phyloP scores from a whole-genome alignment of 2,113 vertebrate species.

The Taurulus bubalis region DNA sequence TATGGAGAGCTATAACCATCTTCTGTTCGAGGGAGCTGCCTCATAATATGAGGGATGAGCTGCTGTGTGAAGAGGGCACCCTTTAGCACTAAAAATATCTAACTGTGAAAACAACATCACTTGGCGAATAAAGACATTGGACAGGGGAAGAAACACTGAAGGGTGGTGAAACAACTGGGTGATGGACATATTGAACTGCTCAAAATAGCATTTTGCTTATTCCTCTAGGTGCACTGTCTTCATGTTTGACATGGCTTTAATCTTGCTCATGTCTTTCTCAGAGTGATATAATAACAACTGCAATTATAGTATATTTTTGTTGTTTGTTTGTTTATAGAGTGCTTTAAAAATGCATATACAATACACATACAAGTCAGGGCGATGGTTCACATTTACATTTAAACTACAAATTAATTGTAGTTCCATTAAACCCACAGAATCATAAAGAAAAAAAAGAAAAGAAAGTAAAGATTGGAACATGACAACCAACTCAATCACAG shows the following conservation, averaged over 20 bases:
- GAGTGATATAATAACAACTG: slow-evolving; percentile 16
- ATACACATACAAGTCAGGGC: background rate
- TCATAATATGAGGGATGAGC: slow-evolving; percentile 34
- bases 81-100: slow-evolving; percentile 68
- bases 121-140: slow-evolving; percentile 41
- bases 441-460: background rate
- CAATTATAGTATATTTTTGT: background rate
- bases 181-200: slow-evolving; percentile 32
- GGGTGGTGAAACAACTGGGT: slow-evolving; percentile 13
- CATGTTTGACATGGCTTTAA: slow-evolving; percentile 40
- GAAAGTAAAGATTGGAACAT: background rate
- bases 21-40: slow-evolving; percentile 9
- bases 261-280: background rate
- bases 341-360: background rate
- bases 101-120: slow-evolving; percentile 54
- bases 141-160: slow-evolving; percentile 12
- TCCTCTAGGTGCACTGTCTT: slow-evolving; percentile 22
- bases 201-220: slow-evolving; percentile 15
- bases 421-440: background rate
- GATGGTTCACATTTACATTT: background rate
- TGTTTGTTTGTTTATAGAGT: background rate
- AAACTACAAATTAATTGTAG: background rate
- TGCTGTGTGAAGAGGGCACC: slow-evolving; percentile 23
- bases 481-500: background rate
- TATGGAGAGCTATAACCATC: slow-evolving; percentile 30